Evolutionary conservation across 1,140 invertebrate species (phyloP).

Genomic region (Contarinia nasturtii): DNA sequence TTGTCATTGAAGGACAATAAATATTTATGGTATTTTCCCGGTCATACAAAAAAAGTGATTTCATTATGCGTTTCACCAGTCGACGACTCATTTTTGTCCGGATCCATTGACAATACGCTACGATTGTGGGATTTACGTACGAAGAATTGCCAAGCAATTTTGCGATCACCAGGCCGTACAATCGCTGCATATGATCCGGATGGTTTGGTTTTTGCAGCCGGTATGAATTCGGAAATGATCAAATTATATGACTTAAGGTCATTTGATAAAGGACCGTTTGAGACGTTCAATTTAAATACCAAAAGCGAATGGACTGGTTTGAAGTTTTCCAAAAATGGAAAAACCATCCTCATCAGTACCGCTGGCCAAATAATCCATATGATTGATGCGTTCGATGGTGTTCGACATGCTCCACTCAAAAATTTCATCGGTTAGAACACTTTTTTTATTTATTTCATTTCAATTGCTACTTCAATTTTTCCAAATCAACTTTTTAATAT

Average conservation of each 20-base stretch:
- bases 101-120: conserved; percentile 91
- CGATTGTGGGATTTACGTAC: conserved; percentile 93
- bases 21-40: conserved; percentile 85
- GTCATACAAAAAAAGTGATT: conserved; percentile 95
- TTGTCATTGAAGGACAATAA: conserved; percentile 97
- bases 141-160: conserved; percentile 91
- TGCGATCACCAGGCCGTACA: conserved; percentile 87
- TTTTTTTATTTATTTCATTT: neutral
- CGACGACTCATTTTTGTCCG: conserved; percentile 95
- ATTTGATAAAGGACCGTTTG: conserved; percentile 96
- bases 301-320: conserved; percentile 95
- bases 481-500: neutral
- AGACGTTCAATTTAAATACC: conserved; percentile 82
- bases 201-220: conserved; percentile 94
- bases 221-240: conserved; percentile 90
- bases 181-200: conserved; percentile 98
- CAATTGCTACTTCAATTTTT: too few species aligned
- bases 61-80: conserved; percentile 92
- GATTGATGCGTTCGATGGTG: conserved; percentile 93
- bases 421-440: conserved; percentile 55
- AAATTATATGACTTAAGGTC: conserved; percentile 85
- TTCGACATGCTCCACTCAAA: conserved; percentile 80
- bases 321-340: conserved; percentile 94
- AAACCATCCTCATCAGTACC: conserved; percentile 91
- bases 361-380: conserved; percentile 87